Evolutionary conservation across 1,140 invertebrate genomes (phyloP).

Genomic region (Rhagoletis zephyria): DNA sequence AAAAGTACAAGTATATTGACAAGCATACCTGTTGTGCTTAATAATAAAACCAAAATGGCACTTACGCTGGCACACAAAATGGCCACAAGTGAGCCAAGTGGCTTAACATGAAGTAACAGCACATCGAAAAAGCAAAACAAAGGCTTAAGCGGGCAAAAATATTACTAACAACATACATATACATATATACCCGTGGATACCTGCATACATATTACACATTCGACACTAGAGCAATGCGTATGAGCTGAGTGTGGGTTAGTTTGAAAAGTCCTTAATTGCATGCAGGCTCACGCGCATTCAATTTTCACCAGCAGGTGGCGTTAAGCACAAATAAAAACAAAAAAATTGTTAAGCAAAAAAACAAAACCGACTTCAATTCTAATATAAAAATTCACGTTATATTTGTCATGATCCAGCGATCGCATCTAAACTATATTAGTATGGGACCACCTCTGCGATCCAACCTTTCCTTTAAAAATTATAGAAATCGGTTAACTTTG

Average conservation of each 20-base stretch:
- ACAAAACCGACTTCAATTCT: no score
- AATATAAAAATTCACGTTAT: no score
- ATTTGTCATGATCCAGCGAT: no score
- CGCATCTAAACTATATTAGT: no score
- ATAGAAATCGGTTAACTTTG: no score
- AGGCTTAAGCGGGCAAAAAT: background rate
- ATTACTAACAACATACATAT: background rate
- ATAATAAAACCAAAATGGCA: slow-evolving; percentile 11
- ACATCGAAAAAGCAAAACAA: background rate
- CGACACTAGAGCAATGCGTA: background rate
- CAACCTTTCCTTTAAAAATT: no score
- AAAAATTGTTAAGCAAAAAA: no score
- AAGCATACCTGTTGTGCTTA: background rate
- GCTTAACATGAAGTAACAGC: background rate
- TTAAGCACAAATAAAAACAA: background rate
- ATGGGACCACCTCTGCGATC: no score
- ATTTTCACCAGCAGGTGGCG: background rate
- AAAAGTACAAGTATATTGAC: background rate
- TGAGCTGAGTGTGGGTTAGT: background rate
- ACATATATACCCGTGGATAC: background rate
- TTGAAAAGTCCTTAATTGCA: slow-evolving; percentile 36
- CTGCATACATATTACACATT: background rate
- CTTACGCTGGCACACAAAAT: slow-evolving; percentile 22
- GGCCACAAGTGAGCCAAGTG: slow-evolving; percentile 27
- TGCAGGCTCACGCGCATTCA: slow-evolving; percentile 58